These are phyloP conservation scores for Ailurus styani DNA, from an alignment of 2,113 vertebrate species.

Conservation along the genomic window DNA sequence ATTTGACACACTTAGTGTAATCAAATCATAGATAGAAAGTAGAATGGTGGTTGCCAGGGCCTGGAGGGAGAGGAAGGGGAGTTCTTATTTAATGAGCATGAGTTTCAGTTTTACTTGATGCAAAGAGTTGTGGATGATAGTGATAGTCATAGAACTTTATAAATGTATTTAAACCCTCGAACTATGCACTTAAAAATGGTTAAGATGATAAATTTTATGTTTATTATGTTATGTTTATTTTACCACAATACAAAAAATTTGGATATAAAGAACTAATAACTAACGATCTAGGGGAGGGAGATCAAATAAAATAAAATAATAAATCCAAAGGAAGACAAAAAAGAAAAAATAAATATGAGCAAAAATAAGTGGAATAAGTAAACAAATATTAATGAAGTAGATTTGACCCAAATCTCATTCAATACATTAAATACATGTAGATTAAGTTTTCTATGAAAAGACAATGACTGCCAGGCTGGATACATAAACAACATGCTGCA, in stretches of 20 bases:
- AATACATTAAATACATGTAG: neutral
- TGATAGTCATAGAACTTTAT: neutral
- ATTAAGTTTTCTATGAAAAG: neutral
- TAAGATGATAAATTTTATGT: neutral
- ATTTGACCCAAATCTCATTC: neutral
- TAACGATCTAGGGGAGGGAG: neutral
- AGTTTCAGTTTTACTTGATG: neutral
- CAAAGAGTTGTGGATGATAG: neutral
- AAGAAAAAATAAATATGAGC: neutral
- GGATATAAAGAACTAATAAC: neutral
- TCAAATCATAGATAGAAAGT: neutral
- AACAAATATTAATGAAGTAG: neutral
- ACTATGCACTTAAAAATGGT: neutral
- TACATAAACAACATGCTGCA: neutral
- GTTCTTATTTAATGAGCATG: neutral
- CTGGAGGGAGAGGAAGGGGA: neutral
- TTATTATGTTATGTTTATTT: neutral
- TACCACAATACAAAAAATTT: neutral
- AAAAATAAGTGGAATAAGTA: neutral
- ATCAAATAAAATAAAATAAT: neutral
- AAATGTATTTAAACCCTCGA: neutral
- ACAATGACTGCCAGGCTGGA: neutral
- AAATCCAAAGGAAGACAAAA: neutral
- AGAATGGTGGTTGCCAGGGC: neutral
- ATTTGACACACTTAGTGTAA: neutral